Conservation (phyloP, 2,113 vertebrate genomes). For the Steatornis caripensis region DNA sequence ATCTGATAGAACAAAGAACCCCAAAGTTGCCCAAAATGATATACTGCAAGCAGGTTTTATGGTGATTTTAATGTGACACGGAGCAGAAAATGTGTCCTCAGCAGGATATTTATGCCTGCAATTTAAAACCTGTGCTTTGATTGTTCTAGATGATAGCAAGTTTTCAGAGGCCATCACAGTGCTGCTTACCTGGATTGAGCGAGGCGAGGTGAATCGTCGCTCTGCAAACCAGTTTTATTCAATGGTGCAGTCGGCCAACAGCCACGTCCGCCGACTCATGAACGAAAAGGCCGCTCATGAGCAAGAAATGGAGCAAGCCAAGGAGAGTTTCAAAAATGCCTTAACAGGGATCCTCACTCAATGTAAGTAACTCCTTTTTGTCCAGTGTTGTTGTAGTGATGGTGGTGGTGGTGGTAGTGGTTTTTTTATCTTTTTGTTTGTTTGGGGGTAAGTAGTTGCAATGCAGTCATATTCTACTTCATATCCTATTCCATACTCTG, state of each 20-base stretch:
- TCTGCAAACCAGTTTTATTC: conserved; percentile 90
- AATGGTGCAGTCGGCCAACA: conserved; percentile 89
- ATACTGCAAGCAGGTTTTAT: conserved; percentile 1
- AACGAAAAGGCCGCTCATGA: conserved; percentile 86
- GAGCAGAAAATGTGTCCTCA: conserved; percentile 34
- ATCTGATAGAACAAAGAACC: neutral
- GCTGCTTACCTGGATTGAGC: conserved; percentile 86
- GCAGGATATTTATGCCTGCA: conserved; percentile 38
- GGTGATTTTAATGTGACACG: neutral
- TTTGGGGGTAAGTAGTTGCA: conserved; percentile 79
- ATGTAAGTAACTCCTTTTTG: conserved; percentile 81
- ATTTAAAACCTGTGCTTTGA: conserved; percentile 26
- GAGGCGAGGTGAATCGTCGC: conserved; percentile 86
- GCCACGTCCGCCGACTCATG: conserved; percentile 86
- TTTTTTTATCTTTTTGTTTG: conserved; percentile 21
- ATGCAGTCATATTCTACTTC: conserved; percentile 68
- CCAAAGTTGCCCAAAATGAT: conserved; percentile 2
- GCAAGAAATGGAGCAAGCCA: conserved; percentile 86
- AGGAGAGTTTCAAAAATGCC: conserved; percentile 86
- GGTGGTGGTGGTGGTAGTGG: conserved; percentile 54
- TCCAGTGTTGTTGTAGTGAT: conserved; percentile 26
- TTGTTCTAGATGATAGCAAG: conserved; percentile 84
- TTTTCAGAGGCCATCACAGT: conserved; percentile 87
- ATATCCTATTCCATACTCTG: conserved; percentile 65
- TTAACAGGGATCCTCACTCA: conserved; percentile 86